Base-by-base conservation (phyloP, 35 echinoderm and acorn worm species). In the Nesometra sesokonis region DNA sequence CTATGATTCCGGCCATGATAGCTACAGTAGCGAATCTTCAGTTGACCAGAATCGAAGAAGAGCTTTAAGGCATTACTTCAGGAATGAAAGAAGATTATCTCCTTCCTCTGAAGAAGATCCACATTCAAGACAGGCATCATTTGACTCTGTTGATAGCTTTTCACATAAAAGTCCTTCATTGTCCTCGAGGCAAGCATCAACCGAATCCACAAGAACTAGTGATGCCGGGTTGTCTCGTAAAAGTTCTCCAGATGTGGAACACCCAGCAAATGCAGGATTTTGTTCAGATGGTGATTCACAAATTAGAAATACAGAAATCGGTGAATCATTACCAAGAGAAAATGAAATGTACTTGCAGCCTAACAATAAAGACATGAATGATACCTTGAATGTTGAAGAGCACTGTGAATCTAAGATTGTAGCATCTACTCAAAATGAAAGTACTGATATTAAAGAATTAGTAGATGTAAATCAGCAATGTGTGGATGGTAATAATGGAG, bases 91-190 rank as follows among this genome's bases (percentile, higher is more conserved):
- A 67, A 67, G 52, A 67, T 19, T 67, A 13, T 67, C 52, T 67
- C 52, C 52, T 67, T 67, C 52, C 2, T 67, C 52, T 67, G 52
- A 67, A 27, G 52, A 67, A 67, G 52, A 67, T 36, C 85, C 76
- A 32, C 86, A 95, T 33, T 85, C 87, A 33, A 77, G 94, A 21
- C 94, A 97, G 82, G 85, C 83, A 15, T 97, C 94, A 0, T 77
- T 97, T 34, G 94, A 97, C 84, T 97, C 94, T 37, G 87, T 43
- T 67, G 94, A 97, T 47, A 88, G 88, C 46, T 91, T 88, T 35
- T 82, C 93, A 31, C 94, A 91, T 36, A 97, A 97, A 36, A 97
- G 94, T 86, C 91, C 91, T n/a, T 93, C 94, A 0, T 77, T 93
- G 1, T 97, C 94, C 37, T 97, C 94, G 23, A 5, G 52, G 23